Evolutionary conservation across 2,888 invertebrate species (phyloP), one percentile per base, ranked within the genome.

Genomic region (Ormyrus labotus): DNA sequence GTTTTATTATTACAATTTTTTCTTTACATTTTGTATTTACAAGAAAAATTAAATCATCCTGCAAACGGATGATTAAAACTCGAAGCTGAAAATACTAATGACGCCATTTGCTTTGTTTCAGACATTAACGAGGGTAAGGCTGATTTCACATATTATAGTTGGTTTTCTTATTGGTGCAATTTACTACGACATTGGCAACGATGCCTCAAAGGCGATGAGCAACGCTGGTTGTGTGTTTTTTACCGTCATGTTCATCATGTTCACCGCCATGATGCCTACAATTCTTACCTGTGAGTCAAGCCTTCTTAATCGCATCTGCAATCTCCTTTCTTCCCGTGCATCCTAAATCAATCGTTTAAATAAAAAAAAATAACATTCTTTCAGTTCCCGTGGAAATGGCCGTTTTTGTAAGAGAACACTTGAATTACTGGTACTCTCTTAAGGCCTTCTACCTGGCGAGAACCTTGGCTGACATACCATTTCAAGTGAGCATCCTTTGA

Each of bases 231-330:
- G 97, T 91, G 94, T 99, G 85, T 99, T 99, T 92, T 98, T 99
- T 92, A 97, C 97, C 84, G 96, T 97, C 85, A 94, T 99, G 92
- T 99, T 99, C 91, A 96, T 98, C 85, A 98, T 98, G 95, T 99
- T 98, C 91, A 97, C 98, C 73, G 97, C 98, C 70, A 97, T 99
- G 96, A 99, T 99, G 98, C 98, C 98, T 83, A 99, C 98, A 70
- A 98, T 99, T 88, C 94, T 98, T 87, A 98, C 99, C 89, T 99
- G 98, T 98, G 92, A 96, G 97, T 94, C 0, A 51, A 8, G 5
- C 19, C 34, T 55, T 48, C 48, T 19, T 19, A 19, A 19, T 19
- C 19, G 19, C 19, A 19, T 19, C 19, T 19, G 0, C 19, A 19
- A 19, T 19, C 19, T 19, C 1, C 19, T 19, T 19, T 19, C 19